Evolutionary conservation across 2,888 invertebrate species (phyloP).

Genomic region (Lathronympha strigana): DNA sequence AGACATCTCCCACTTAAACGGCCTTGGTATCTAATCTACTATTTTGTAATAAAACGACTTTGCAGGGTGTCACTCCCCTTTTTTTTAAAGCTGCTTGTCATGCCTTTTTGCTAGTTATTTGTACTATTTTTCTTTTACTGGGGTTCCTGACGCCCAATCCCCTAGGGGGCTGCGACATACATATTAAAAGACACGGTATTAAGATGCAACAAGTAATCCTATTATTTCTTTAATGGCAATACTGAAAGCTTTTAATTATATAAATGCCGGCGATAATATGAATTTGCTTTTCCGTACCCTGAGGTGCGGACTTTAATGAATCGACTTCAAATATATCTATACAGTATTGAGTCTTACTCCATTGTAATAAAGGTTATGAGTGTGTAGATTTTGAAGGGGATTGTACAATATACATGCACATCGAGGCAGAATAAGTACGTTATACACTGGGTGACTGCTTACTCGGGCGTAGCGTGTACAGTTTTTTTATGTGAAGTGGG

Average conservation of each 20-base stretch:
- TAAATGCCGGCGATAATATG: background rate
- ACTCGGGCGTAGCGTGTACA: background rate
- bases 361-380: background rate
- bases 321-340: background rate
- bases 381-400: background rate
- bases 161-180: no score
- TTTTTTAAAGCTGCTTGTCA: no score
- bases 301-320: background rate
- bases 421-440: background rate
- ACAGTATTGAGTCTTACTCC: background rate
- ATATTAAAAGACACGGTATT: no score
- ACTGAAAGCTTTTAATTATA: background rate
- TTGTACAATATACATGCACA: background rate
- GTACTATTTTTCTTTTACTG: no score
- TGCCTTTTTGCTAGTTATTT: no score
- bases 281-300: background rate
- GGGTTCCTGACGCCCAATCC: no score
- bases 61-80: no score
- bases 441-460: slow-evolving; percentile 3
- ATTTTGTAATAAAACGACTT: no score
- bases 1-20: no score
- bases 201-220: background rate
- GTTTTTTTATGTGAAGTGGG: no score
- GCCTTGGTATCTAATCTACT: no score
- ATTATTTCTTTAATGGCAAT: background rate